A percentile compares a stretch with the other conserved stretches of the same genome.
Conservation (phyloP, 2,797 vertebrate genomes). For the Mus minutoides region DNA sequence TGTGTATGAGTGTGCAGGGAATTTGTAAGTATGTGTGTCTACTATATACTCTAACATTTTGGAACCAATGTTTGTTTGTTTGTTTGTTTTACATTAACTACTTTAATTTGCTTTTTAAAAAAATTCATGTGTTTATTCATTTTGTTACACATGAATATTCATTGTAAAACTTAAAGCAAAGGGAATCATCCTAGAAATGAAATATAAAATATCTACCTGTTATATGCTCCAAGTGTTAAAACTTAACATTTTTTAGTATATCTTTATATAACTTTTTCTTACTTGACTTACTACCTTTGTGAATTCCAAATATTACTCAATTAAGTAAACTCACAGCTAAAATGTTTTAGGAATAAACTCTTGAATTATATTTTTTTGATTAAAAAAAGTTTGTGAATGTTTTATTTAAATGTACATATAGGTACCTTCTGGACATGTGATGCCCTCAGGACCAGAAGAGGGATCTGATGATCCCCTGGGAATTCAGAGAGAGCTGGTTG, state of each 20-base stretch:
- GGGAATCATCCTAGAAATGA: not conserved
- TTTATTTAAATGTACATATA: not conserved
- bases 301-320: not conserved
- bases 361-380: not conserved
- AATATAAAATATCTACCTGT: not conserved
- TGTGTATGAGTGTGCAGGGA: not conserved
- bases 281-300: not conserved
- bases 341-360: conserved; percentile 8
- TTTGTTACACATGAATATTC: not conserved
- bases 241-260: not conserved
- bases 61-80: not conserved
- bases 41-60: not conserved
- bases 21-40: not conserved
- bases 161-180: not conserved
- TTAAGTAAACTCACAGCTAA: conserved; percentile 1
- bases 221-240: not conserved
- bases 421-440: not conserved
- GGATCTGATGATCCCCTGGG: not conserved
- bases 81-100: not conserved
- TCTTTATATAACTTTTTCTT: conserved; percentile 23
- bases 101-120: not conserved
- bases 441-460: not conserved
- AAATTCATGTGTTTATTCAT: not conserved
- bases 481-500: not conserved
- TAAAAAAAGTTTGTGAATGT: not conserved